These are phyloP conservation scores for Aelia acuminata DNA, from an alignment of 2,888 invertebrate genomes.

Conservation along the genomic window DNA sequence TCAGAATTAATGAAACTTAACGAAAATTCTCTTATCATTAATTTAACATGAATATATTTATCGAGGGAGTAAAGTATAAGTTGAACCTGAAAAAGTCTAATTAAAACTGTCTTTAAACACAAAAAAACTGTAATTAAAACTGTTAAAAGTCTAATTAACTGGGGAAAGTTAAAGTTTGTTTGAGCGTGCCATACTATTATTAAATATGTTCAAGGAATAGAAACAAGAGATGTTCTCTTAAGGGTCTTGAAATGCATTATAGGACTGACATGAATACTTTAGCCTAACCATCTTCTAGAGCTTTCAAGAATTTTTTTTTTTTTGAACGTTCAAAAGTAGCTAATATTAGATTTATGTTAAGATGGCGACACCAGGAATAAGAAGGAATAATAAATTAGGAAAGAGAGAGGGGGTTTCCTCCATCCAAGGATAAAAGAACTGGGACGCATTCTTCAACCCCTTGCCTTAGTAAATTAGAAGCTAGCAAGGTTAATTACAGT, in stretches of 20 bases:
- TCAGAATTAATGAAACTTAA: too few species aligned
- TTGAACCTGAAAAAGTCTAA: too few species aligned
- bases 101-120: too few species aligned
- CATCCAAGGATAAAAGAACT: neutral
- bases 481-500: conserved; percentile 10
- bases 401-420: neutral
- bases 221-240: neutral
- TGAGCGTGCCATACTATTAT: neutral
- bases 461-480: neutral
- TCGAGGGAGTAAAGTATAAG: too few species aligned
- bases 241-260: neutral
- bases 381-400: conserved; percentile 11
- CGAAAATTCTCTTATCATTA: too few species aligned
- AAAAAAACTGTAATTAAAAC: too few species aligned
- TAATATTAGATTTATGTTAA: neutral
- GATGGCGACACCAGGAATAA: neutral
- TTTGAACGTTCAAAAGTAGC: neutral
- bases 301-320: neutral
- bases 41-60: too few species aligned
- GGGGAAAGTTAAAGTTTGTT: neutral
- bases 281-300: neutral
- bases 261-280: neutral
- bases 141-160: too few species aligned
- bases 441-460: neutral
- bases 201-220: neutral